Base-by-base conservation (phyloP, 2,888 invertebrate species). In the Mesorhabditis spiculigera region DNA sequence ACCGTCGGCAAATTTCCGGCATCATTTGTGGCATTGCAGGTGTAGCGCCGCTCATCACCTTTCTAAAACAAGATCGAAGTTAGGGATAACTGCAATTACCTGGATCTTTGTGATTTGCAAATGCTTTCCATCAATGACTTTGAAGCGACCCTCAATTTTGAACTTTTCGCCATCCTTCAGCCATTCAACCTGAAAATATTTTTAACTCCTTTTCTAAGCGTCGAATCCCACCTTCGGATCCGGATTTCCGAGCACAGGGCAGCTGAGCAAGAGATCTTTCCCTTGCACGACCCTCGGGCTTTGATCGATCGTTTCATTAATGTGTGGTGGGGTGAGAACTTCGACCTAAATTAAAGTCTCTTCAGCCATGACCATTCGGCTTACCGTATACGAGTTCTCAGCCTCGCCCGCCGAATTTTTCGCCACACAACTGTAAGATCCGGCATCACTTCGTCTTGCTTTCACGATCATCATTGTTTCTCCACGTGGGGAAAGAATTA, bases 381-480 rank as follows among this genome's bases (percentile, higher is more conserved):
- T 86, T 0, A 91, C 88, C 69, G 88, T 86, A 82, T 89, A 91
- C 6, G 87, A 85, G 4, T 89, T 86, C 58, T 79, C 90, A 0
- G 89, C 88, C 58, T 89, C 88, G 3, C 91, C 91, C 0, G 90
- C 90, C 72, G 89, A 88, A 86, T 91, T 91, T 16, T 89, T 89
- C 73, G 90, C 90, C 42, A 90, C 87, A 82, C 91, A 91, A 0
- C 90, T 89, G 82, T 91, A 91, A 64, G 88, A 87, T 0, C 90
- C 91, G 43, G 88, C 88, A 82, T 91, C 89, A 80, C 28, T 88
- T 85, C 78, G 70, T 64, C 73, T 68, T 5, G 84, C 73, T 64
- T 84, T 81, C 58, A 84, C 74, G 71, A 86, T 77, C 82, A 86
- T 82, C 13, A 86, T 73, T 5, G 80, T 75, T 41, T 86, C 86